Evolutionary conservation across 2,888 invertebrate species (phyloP).

Genomic region (Drosophila tripunctata): DNA sequence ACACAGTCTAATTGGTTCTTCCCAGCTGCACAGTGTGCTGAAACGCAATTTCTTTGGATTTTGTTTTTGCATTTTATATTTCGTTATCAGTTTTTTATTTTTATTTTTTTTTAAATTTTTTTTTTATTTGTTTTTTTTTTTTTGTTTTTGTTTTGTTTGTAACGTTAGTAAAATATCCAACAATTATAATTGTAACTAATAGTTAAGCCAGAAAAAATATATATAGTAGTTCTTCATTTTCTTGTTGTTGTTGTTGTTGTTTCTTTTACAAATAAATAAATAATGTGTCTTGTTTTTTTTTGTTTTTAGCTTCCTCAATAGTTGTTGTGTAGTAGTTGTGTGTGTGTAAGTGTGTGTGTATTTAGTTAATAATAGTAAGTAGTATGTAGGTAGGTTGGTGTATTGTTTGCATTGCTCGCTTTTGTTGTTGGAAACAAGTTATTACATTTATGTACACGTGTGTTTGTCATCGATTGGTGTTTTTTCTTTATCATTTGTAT

Average conservation of each 20-base stretch:
- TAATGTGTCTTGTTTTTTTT: constrained; percentile 66
- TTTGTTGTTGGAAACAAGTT: constrained; percentile 30
- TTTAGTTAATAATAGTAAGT: constrained; percentile 34
- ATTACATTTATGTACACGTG: constrained; percentile 59
- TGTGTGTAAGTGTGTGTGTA: constrained; percentile 12
- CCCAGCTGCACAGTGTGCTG: too few species aligned
- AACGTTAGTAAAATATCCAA: constrained; percentile 80
- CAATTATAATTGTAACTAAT: constrained; percentile 79
- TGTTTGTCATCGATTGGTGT: too few species aligned
- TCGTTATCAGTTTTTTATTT: constrained; percentile 47
- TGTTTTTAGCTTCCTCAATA: constrained; percentile 42
- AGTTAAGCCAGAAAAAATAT: constrained; percentile 77
- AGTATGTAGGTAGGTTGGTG: constrained; percentile 38
- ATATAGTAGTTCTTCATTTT: too few species aligned
- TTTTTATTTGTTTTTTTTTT: constrained; percentile 33
- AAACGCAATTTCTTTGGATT: constrained; percentile 23
- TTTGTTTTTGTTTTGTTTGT: constrained; percentile 57
- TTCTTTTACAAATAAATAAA: constrained; percentile 73
- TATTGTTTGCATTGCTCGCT: constrained; percentile 33
- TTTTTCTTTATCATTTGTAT: constrained; percentile 29
- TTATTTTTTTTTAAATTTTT: constrained; percentile 19
- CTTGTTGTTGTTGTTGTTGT: constrained; percentile 52
- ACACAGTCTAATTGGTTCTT: too few species aligned
- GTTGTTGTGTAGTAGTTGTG: constrained; percentile 31
- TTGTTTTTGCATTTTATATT: constrained; percentile 59